phyloP scores from a whole-genome alignment of 2,888 invertebrate species.

The Sturmia bella region DNA sequence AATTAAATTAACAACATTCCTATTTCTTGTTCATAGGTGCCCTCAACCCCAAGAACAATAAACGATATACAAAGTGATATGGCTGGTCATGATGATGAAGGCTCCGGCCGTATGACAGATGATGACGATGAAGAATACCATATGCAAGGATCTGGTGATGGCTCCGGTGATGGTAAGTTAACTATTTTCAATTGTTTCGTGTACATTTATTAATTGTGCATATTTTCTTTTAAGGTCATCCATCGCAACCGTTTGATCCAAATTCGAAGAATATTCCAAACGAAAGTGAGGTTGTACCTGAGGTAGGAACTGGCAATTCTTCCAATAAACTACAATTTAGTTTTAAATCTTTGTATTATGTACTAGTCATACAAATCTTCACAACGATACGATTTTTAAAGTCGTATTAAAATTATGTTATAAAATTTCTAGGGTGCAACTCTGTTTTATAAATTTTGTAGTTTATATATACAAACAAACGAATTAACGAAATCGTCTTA shows the following conservation, averaged over 20 bases:
- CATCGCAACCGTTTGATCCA: slow-evolving; percentile 74
- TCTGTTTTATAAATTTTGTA: slow-evolving; percentile 68
- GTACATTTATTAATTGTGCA: background rate
- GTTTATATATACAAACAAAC: slow-evolving; percentile 55
- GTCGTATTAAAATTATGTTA: slow-evolving; percentile 57
- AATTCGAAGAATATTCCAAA: slow-evolving; percentile 72
- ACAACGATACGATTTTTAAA: slow-evolving; percentile 67
- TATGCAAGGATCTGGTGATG: slow-evolving; percentile 80
- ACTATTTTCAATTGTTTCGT: background rate
- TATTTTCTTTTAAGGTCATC: slow-evolving; percentile 71
- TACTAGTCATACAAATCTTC: slow-evolving; percentile 67
- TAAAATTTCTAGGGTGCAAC: slow-evolving; percentile 69
- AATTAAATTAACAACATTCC: background rate
- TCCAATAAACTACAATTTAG: slow-evolving; percentile 62
- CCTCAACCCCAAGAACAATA: slow-evolving; percentile 75
- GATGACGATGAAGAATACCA: slow-evolving; percentile 79
- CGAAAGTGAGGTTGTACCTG: slow-evolving; percentile 71
- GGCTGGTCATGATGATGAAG: slow-evolving; percentile 80
- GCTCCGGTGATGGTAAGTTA: slow-evolving; percentile 79
- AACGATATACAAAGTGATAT: slow-evolving; percentile 82
- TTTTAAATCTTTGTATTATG: slow-evolving; percentile 43
- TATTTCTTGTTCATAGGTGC: slow-evolving; percentile 73
- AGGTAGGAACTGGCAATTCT: slow-evolving; percentile 54
- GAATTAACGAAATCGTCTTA: slow-evolving; percentile 53
- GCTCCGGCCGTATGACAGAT: slow-evolving; percentile 78